Base-by-base conservation (phyloP, 2,113 vertebrate genomes). In the Salvelinus fontinalis region DNA sequence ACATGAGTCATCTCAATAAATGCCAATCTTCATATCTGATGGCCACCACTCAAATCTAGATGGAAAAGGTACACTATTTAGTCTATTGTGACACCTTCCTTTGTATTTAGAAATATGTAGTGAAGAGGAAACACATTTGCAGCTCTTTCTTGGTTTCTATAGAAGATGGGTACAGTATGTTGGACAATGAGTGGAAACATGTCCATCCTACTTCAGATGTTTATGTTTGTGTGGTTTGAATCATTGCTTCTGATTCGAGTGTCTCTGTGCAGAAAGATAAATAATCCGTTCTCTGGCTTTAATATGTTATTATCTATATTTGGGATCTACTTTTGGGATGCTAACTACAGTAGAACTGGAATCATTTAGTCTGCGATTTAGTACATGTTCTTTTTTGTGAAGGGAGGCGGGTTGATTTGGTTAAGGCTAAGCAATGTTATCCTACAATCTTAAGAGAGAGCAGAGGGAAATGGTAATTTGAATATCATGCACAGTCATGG, bases 401-500 rank as follows among this genome's bases (percentile, higher is more conserved):
- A 67, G 65, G 4, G 65, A 29, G 54, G 16, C 5, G 16, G 14
- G 14, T 27, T 29, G 65, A 67, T 31, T 67, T 67, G 65, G 27
- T 67, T 67, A 67, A 67, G 65, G 65, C 14, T 67, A 67, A 67
- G 65, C 65, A 67, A 27, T 67, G 65, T 27, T 67, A 67, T 67
- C 65, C 65, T 67, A 67, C 24, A 13, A 67, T 67, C 65, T 67
- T 20, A 67, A 67, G 65, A 29, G 65, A 67, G 24, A 67, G 64
- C 64, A 66, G 64, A 66, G 64, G 26, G 65, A 67, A 67, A 24
- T 67, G 27, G 65, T 29, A 29, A 67, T 67, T 67, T 67, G 65
- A 67, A 67, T 67, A 67, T 67, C 65, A 67, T 67, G 65, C 65
- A 67, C 65, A 67, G 65, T 67, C 65, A 67, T 67, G 26, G 5